Evolutionary conservation across 2,797 vertebrate genomes (phyloP).

Genomic region (Capromys pilorides): DNA sequence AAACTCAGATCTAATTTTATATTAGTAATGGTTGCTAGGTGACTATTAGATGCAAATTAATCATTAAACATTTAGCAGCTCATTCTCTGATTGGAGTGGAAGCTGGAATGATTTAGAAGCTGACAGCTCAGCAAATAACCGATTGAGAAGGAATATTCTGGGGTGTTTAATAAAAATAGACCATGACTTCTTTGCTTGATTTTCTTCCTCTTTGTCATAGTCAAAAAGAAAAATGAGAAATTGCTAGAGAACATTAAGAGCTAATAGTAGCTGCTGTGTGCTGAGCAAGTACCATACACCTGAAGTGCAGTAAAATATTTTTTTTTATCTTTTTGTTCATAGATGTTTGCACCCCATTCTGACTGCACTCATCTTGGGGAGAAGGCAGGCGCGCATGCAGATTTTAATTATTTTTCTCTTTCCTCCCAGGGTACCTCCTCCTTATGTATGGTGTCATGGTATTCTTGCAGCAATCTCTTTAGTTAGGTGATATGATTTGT

Average conservation of each 20-base stretch:
- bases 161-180: conserved; percentile 71
- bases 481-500: not conserved
- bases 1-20: conserved; percentile 67
- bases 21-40: conserved; percentile 68
- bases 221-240: conserved; percentile 45
- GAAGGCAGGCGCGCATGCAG: not conserved
- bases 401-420: not conserved
- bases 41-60: conserved; percentile 73
- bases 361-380: not conserved
- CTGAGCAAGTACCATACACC: not conserved
- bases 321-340: not conserved
- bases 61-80: conserved; percentile 68
- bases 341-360: not conserved
- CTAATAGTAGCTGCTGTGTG: not conserved
- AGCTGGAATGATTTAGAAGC: conserved; percentile 60
- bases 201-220: conserved; percentile 60
- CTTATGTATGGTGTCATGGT: not conserved
- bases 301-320: not conserved
- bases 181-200: conserved; percentile 32
- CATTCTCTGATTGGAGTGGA: conserved; percentile 66
- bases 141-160: conserved; percentile 58
- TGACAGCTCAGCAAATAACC: conserved; percentile 54
- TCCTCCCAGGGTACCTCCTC: too few relatives aligned
- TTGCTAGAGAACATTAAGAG: not conserved
- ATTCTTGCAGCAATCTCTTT: not conserved